phyloP scores from a whole-genome alignment of 2,888 invertebrate species.

The Drosophila parthenogenetica region DNA sequence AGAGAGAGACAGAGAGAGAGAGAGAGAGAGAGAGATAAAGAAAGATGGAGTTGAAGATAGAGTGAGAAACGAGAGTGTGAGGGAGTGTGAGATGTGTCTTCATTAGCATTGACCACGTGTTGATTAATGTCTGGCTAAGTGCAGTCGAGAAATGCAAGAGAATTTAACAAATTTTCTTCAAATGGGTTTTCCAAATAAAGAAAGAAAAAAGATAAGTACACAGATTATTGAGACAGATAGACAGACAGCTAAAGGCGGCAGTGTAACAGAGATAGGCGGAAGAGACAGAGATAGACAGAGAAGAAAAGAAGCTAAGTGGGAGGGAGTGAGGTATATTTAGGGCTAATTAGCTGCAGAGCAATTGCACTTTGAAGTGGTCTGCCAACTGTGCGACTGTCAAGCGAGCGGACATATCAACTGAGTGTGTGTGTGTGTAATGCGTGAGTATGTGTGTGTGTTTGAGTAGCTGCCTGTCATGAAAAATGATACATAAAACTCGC shows the following conservation, averaged over 20 bases:
- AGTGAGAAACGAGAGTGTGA: not conserved
- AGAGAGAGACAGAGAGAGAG: not conserved
- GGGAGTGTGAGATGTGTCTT: conserved; percentile 45
- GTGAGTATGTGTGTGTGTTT: conserved; percentile 20
- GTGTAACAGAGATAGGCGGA: not conserved
- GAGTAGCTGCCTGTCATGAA: conserved; percentile 72
- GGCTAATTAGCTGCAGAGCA: conserved; percentile 71
- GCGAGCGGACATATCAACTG: conserved; percentile 59
- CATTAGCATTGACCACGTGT: conserved; percentile 58
- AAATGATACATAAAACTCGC: conserved; percentile 76
- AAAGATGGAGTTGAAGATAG: not conserved
- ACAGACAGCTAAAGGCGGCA: not conserved
- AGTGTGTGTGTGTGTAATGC: not conserved
- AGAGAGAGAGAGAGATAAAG: not conserved
- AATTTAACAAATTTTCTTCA: conserved; percentile 33
- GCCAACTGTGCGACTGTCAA: conserved; percentile 72
- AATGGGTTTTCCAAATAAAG: conserved; percentile 3
- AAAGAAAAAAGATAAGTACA: conserved; percentile 8
- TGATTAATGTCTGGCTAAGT: conserved; percentile 59
- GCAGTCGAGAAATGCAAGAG: conserved; percentile 23
- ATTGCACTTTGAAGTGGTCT: conserved; percentile 76
- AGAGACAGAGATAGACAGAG: not conserved
- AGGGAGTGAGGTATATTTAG: conserved; percentile 52
- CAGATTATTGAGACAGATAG: conserved; percentile 14
- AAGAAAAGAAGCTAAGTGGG: not conserved